Percentiles rank a stretch among this genome's conserved stretches.
Conservation (phyloP, 2,797 vertebrate species). For the Enteromius viviparus region DNA sequence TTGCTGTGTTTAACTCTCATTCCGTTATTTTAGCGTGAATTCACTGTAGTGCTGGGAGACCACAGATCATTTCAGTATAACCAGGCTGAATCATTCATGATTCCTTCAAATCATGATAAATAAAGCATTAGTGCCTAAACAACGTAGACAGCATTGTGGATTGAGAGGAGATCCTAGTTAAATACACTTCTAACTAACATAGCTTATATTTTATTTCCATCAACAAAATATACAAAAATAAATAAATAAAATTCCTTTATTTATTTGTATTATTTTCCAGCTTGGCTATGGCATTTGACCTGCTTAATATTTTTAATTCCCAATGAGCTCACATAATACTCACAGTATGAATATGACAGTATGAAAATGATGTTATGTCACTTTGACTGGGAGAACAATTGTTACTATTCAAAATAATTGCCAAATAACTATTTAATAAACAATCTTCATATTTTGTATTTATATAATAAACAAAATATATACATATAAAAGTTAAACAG, state of each 20-base stretch:
- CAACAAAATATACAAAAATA: not conserved
- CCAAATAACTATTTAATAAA: not conserved
- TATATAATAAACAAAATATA: not conserved
- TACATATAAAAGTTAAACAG: not conserved
- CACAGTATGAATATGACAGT: not conserved
- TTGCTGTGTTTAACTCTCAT: not conserved
- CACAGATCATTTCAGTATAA: not conserved
- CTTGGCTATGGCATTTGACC: not conserved
- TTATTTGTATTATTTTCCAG: not conserved
- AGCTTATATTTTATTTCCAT: not conserved
- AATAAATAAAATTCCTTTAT: too few relatives aligned
- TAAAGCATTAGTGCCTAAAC: too few relatives aligned
- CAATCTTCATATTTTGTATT: not conserved
- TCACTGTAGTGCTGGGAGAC: not conserved
- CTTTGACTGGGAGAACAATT: not conserved
- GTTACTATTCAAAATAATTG: not conserved
- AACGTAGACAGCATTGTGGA: not conserved
- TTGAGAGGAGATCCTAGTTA: too few relatives aligned
- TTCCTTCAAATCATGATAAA: not conserved
- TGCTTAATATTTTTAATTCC: not conserved
- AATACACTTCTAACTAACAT: too few relatives aligned
- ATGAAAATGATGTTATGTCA: not conserved
- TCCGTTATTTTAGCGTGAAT: not conserved
- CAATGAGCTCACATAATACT: not conserved
- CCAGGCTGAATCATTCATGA: not conserved